Base-by-base conservation (phyloP, 2,888 invertebrate species). In the Stomorhina lunata region DNA sequence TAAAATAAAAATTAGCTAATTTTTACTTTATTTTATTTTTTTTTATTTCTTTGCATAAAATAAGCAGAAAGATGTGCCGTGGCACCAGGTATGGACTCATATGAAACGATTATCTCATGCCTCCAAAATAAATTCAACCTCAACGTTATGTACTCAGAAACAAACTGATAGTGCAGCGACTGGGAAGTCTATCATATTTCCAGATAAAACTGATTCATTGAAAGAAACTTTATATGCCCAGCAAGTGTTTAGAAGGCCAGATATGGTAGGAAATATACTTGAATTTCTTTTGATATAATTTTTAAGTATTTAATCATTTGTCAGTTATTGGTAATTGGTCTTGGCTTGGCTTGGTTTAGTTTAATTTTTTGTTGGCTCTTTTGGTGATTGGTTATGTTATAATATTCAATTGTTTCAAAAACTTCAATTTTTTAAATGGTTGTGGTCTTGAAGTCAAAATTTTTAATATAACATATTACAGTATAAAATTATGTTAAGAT, bases 21-120 rank as follows among this genome's bases (percentile, higher is more conserved):
- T 61, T 2, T 27, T 40, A 10, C 48, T 65, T 48, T 32, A 27
- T 29, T 45, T 20, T 17, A 20, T 48, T 48, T 65, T 29, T 65
- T 9, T 65, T 65, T 32, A 40, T 61, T 40, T 40, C 20, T 7
- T n/a, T 48, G 9, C 29, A 25, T 55, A 27, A 25, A 50, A 34
- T 68, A 40, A 82, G 55, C 73, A 81, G 89, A 89, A 89, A 88
- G 89, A 89, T 77, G 87, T 89, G 85, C 90, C 90, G 40, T 90
- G 90, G 90, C 90, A 90, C 88, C 90, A 90, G 85, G 90, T 90
- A 84, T 90, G 90, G 90, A 90, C 90, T 78, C 90, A 90, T 84
- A 90, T 90, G 90, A 90, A 90, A 86, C 90, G 90, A 85, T 87
- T 90, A 81, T 90, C 90, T 72, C 88, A 89, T 85, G 88, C 90